Conservation (phyloP, 2,888 invertebrate species). For the Nesidiocoris tenuis region DNA sequence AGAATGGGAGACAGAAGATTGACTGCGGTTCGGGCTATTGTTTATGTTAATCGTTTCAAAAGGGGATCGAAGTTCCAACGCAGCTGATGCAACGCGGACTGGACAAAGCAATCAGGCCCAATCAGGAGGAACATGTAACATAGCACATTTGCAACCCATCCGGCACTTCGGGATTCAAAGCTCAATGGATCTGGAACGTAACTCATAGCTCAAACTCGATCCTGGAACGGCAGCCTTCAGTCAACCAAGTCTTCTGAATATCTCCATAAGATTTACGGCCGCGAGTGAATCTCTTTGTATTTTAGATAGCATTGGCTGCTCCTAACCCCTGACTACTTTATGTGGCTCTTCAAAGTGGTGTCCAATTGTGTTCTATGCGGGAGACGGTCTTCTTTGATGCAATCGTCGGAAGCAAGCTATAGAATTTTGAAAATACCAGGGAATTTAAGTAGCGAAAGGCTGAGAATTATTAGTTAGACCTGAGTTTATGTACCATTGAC, state of each 20-base stretch:
- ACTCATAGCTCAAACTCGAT: slow-evolving; percentile 6
- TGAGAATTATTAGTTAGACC: too few relatives aligned
- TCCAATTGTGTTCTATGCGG: too few relatives aligned
- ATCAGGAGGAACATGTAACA: slow-evolving; percentile 27
- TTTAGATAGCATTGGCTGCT: slow-evolving; percentile 15
- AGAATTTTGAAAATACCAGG: too few relatives aligned
- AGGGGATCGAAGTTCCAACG: not conserved
- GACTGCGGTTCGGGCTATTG: slow-evolving; percentile 28
- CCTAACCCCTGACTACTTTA: slow-evolving; percentile 19
- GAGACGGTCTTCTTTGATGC: too few relatives aligned
- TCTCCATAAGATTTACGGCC: slow-evolving; percentile 7
- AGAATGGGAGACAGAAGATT: slow-evolving; percentile 7
- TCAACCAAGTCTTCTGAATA: slow-evolving; percentile 16
- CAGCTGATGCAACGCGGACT: not conserved
- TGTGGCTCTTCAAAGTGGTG: slow-evolving; percentile 5
- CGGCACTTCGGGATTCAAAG: not conserved
- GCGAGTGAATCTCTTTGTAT: slow-evolving; percentile 22
- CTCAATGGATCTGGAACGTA: slow-evolving; percentile 1
- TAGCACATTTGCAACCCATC: slow-evolving; percentile 33
- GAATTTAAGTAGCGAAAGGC: too few relatives aligned
- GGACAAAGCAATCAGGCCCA: slow-evolving; percentile 36
- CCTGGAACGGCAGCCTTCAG: not conserved
- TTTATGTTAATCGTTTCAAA: slow-evolving; percentile 27
- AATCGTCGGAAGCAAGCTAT: too few relatives aligned
- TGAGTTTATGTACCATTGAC: too few relatives aligned